Evolutionary conservation across 2,888 invertebrate genomes (phyloP), one percentile per base, ranked within the genome.

Genomic region (Altica lythri): DNA sequence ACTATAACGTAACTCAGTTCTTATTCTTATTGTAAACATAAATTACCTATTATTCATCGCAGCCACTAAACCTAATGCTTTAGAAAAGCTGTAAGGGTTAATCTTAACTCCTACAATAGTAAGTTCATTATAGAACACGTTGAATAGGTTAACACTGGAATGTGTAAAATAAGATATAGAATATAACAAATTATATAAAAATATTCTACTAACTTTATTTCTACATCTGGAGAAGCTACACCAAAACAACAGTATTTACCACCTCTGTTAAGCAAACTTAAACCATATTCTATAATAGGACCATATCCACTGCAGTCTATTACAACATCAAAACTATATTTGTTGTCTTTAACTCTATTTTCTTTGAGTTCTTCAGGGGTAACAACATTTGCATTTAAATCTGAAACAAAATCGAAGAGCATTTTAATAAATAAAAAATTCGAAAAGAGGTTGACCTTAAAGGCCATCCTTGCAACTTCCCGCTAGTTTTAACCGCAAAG

Each of bases 251-350:
- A 81, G 40, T 86, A 80, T 61, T 83, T 84, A 1, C 86, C 87
- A 0, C 86, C 85, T 1, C 72, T 73, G 6, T 72, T 73, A 50
- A 88, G 54, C 32, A 84, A 75, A 18, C 79, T 75, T 51, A 86
- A 73, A 2, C 78, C 83, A 1, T 80, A 75, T 67, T 87, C 85
- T 75, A 86, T 83, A 0, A 86, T 87, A 54, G 83, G 82, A 0
- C 83, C 84, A 3, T 81, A 84, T 70, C 87, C 88, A 68, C 86
- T 86, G 66, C 87, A 87, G 60, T 88, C 88, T 10, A 88, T 78
- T 8, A 83, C 81, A 40, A 87, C 74, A 63, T 88, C 85, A 61
- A 81, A 86, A 0, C 75, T 60, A 27, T 67, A 69, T 0, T 77
- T 73, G 10, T 80, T 78, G 46, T 72, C 67, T 2, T 18, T 16